Percentiles rank a stretch among this genome's conserved stretches.
phyloP scores from a whole-genome alignment of 2,113 vertebrate genomes.

The Morone saxatilis region DNA sequence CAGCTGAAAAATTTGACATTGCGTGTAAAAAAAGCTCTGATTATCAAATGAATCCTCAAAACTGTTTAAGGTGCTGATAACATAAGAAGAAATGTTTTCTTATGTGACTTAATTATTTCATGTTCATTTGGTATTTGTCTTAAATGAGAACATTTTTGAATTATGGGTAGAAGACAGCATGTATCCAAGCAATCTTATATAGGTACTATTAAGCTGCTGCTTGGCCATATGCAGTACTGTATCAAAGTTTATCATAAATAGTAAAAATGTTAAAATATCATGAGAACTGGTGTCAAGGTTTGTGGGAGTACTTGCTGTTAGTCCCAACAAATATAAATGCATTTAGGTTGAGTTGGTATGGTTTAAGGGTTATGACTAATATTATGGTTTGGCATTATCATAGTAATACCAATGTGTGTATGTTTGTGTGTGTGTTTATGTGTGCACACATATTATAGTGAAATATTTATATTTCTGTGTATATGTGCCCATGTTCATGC shows the following conservation, averaged over 20 bases:
- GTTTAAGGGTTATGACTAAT: not conserved
- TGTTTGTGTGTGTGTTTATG: not conserved
- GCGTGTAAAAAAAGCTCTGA: slow-evolving; percentile 51
- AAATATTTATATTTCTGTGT: slow-evolving; percentile 37
- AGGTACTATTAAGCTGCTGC: not conserved
- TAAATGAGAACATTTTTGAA: slow-evolving; percentile 12
- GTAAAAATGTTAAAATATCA: too few species aligned
- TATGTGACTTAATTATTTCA: slow-evolving; percentile 9
- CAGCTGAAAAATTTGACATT: slow-evolving; percentile 45
- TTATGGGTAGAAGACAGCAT: not conserved
- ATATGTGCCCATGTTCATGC: slow-evolving; percentile 29
- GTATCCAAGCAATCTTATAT: not conserved
- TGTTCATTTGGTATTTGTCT: slow-evolving; percentile 19
- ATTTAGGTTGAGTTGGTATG: not conserved
- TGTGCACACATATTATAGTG: not conserved
- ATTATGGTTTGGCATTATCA: not conserved
- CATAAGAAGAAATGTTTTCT: not conserved
- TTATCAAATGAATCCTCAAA: slow-evolving; percentile 59
- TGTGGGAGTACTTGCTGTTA: not conserved
- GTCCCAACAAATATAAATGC: not conserved
- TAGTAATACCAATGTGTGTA: not conserved
- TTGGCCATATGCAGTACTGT: too few species aligned
- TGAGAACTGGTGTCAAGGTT: not conserved
- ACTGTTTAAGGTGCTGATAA: slow-evolving; percentile 54
- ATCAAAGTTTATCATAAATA: too few species aligned